Base-by-base conservation (phyloP, 2,888 invertebrate genomes). In the Rhabditoides inermis region DNA sequence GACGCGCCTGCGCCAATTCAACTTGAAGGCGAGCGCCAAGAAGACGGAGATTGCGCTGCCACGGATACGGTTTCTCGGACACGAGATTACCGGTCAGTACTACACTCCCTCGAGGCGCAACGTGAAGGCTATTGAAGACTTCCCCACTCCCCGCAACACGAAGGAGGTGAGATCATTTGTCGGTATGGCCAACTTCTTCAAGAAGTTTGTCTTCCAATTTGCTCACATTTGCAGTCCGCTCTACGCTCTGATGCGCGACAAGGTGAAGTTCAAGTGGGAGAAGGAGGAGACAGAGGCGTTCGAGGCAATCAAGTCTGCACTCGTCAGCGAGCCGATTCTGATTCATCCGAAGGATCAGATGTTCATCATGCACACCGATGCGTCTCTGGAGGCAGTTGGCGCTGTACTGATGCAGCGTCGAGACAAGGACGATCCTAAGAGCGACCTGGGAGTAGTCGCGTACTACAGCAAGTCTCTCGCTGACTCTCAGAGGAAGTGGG, bases 351-450 rank as follows among this genome's bases (percentile, higher is more conserved):
- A 50, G n/a, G 53, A 53, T 26, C 47, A 56, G 18, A 42, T 49
- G 12, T 63, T 65, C 36, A 50, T 60, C 10, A 39, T 67, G 3
- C 49, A 56, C 48, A 58, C 60, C 10, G 70, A 73, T 49, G 73
- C 65, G 5, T 65, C 64, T 6, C 52, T 51, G 7, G 45, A 49
- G n/a, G 72, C 67, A 1, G 28, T 68, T 3, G 72, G 69, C 5
- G 63, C 70, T 1, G 69, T 60, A 1, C 56, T 73, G 3, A 20
- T 64, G 41, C 72, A 63, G 42, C 3, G 35, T 20, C 23, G 39
- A 1, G 4, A n/a, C 1, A 51, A 52, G 7, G 55, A 53, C 7
- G 41, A n/a, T n/a, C n/a, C n/a, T n/a, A n/a, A 28, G 2, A 49
- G 57, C 15, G 51, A 53, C 6, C 49, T 44, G 7, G 2, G 22